Evolutionary conservation across 2,888 invertebrate genomes (phyloP).

Genomic region (Pandemis heparana): DNA sequence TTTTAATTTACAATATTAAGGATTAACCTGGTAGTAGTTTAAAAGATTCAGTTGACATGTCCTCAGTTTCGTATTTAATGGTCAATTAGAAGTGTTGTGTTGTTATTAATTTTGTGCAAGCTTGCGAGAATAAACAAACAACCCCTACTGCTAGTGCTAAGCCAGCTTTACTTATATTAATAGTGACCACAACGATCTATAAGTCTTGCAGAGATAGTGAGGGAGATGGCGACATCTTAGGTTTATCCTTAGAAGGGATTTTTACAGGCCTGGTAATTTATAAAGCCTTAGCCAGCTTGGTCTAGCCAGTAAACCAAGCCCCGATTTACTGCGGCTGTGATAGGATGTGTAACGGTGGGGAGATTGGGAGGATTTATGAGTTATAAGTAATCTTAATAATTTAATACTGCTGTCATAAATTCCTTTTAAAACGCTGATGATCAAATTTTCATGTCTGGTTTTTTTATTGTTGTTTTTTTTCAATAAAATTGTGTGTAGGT

Average conservation of each 20-base stretch:
- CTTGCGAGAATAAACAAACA: too few species aligned
- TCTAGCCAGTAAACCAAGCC: conserved; percentile 14
- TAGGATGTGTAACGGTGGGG: background rate
- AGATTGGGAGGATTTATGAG: background rate
- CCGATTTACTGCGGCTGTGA: conserved; percentile 7
- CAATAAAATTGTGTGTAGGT: too few species aligned
- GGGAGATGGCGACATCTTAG: conserved; percentile 11
- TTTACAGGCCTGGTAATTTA: conserved; percentile 59
- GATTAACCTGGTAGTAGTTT: too few species aligned
- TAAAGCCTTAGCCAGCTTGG: conserved; percentile 45
- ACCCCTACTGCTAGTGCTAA: background rate
- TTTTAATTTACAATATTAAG: too few species aligned
- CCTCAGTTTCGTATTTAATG: too few species aligned
- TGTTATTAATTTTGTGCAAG: too few species aligned
- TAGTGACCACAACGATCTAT: background rate
- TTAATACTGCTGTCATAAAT: too few species aligned
- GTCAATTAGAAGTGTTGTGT: too few species aligned
- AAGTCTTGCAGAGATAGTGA: conserved; percentile 25
- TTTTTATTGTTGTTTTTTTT: too few species aligned
- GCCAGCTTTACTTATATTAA: background rate
- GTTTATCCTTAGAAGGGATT: conserved; percentile 11
- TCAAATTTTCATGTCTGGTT: too few species aligned
- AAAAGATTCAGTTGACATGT: too few species aligned
- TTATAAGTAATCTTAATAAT: background rate
- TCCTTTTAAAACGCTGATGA: too few species aligned